These are phyloP conservation scores for Liasis olivaceus DNA, from an alignment of 2,797 vertebrate species.

Conservation along the genomic window DNA sequence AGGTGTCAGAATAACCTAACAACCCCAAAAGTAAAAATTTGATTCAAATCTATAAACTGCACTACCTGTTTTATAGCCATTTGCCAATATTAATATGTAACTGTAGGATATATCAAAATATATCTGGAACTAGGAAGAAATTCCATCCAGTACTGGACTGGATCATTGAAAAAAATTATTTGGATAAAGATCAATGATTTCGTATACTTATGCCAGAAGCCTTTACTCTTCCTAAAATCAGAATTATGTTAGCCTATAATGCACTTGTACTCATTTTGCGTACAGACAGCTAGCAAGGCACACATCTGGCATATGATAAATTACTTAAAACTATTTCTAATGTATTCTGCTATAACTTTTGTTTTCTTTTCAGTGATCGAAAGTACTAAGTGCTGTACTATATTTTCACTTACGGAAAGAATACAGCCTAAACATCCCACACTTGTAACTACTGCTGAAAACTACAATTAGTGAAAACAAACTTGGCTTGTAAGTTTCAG, in stretches of 20 bases:
- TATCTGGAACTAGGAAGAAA: conserved; percentile 47
- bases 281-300: conserved; percentile 49
- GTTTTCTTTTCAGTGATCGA: conserved; percentile 59
- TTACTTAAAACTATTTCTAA: conserved; percentile 49
- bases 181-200: neutral
- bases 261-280: conserved; percentile 51
- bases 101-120: conserved; percentile 56
- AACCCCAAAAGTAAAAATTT: neutral
- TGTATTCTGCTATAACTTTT: conserved; percentile 54
- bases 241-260: conserved; percentile 37
- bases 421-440: conserved; percentile 67
- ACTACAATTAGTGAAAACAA: conserved; percentile 74
- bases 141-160: neutral
- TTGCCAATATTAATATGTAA: conserved; percentile 61
- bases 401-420: conserved; percentile 64
- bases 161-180: conserved; percentile 26
- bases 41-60: conserved; percentile 46
- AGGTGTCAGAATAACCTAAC: neutral
- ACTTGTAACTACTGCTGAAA: conserved; percentile 72
- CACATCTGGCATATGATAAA: conserved; percentile 48
- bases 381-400: conserved; percentile 60
- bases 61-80: conserved; percentile 55
- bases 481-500: conserved; percentile 71
- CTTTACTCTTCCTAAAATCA: conserved; percentile 32
- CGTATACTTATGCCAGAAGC: conserved; percentile 54